Evolutionary conservation across 2,113 vertebrate species (phyloP).

Genomic region (Empidonax traillii): DNA sequence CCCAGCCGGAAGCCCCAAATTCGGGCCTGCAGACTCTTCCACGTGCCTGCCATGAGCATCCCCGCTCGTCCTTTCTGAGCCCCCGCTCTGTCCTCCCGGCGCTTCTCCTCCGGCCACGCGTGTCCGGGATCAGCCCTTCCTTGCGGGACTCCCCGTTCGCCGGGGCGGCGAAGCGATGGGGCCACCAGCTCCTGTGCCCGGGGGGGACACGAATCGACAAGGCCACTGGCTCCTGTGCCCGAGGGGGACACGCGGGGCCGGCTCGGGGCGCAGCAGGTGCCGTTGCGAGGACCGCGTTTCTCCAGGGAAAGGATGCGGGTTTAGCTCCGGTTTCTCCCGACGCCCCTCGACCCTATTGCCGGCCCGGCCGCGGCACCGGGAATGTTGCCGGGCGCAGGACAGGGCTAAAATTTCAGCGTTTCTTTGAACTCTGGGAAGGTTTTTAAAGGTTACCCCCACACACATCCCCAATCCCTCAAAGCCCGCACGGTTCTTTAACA

Average conservation of each 20-base stretch:
- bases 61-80: not conserved
- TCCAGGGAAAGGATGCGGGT: not conserved
- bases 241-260: not conserved
- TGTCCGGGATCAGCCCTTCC: not conserved
- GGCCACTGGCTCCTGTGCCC: not conserved
- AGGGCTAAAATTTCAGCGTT: not conserved
- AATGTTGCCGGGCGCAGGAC: not conserved
- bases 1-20: not conserved
- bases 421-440: not conserved
- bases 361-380: too few relatives aligned
- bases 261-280: not conserved
- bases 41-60: fast-evolving
- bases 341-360: fast-evolving
- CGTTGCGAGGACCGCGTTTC: not conserved
- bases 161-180: too few relatives aligned
- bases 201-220: not conserved
- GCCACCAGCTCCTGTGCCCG: not conserved
- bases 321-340: not conserved
- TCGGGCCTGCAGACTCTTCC: not conserved
- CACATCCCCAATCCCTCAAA: not conserved
- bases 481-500: not conserved
- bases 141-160: fast-evolving
- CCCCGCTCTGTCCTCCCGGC: fast-evolving
- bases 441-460: not conserved
- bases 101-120: not conserved